phyloP scores from a whole-genome alignment of 1,140 invertebrate genomes.

The Coenobita brevimanus region DNA sequence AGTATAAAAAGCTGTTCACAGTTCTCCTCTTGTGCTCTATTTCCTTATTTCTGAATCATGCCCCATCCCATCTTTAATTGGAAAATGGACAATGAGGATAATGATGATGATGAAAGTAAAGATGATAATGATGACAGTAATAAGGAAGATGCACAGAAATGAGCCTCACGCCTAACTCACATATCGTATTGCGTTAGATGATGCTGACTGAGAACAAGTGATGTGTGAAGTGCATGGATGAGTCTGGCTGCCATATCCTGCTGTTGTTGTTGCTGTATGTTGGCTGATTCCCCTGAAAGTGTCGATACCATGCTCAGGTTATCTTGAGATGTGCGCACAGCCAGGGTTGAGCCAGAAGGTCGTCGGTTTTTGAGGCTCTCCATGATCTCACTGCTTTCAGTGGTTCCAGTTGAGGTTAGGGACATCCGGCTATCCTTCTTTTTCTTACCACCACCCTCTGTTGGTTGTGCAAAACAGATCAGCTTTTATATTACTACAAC shows the following conservation, averaged over 20 bases:
- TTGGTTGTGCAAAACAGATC: too few species aligned
- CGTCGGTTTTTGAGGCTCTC: conserved; percentile 64
- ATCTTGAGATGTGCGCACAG: conserved; percentile 63
- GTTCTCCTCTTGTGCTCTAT: neutral
- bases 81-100: neutral
- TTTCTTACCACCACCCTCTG: conserved; percentile 60
- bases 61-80: too few species aligned
- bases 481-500: too few species aligned
- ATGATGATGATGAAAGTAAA: neutral
- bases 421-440: conserved; percentile 66
- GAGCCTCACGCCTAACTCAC: conserved; percentile 62
- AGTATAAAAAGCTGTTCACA: neutral
- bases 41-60: too few species aligned
- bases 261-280: conserved; percentile 79
- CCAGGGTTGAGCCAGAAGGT: conserved; percentile 52
- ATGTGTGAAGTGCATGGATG: conserved; percentile 86
- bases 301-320: conserved; percentile 67
- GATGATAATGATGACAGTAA: neutral
- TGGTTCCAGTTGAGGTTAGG: conserved; percentile 49
- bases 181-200: conserved; percentile 69
- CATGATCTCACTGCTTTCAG: conserved; percentile 49
- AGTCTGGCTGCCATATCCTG: conserved; percentile 83
- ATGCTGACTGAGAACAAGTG: conserved; percentile 75
- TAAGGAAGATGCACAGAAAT: too few species aligned
- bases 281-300: conserved; percentile 68